Percentiles rank a stretch among this genome's conserved stretches.
Evolutionary conservation across 1,140 invertebrate species (phyloP).

Genomic region (Drosophila ironensis): DNA sequence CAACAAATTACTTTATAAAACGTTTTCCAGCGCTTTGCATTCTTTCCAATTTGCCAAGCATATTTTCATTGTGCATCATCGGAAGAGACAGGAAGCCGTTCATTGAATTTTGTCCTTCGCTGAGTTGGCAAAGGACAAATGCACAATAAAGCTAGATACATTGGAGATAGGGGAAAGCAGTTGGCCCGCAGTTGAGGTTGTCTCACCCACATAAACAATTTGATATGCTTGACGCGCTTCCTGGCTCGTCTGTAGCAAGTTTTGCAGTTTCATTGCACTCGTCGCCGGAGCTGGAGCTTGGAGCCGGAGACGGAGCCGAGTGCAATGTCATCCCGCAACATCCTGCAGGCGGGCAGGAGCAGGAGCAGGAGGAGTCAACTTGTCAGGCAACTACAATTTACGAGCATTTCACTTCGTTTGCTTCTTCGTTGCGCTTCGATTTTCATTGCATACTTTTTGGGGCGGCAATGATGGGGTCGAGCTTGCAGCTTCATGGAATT

Average conservation of each 20-base stretch:
- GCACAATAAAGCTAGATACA: conserved; percentile 63
- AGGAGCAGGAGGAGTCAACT: conserved; percentile 42
- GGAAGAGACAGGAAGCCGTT: conserved; percentile 29
- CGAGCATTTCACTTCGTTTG: conserved; percentile 19
- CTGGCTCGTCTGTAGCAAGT: conserved; percentile 41
- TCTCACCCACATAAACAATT: conserved; percentile 27
- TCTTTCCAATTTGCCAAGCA: neutral
- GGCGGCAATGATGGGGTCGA: conserved; percentile 17
- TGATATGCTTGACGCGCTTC: conserved; percentile 49
- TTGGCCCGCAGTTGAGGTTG: neutral
- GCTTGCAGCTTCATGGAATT: neutral
- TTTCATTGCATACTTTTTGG: conserved; percentile 53
- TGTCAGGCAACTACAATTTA: conserved; percentile 54
- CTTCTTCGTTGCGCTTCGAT: conserved; percentile 12
- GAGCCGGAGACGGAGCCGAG: conserved; percentile 16
- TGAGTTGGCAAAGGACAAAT: conserved; percentile 71
- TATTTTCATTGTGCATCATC: conserved; percentile 9
- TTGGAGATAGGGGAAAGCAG: conserved; percentile 3
- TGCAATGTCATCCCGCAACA: conserved; percentile 43
- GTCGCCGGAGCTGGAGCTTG: too few relatives aligned
- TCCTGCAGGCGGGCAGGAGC: conserved; percentile 1
- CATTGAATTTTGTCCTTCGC: conserved; percentile 76
- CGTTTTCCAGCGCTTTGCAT: too few relatives aligned
- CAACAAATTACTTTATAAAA: too few relatives aligned
- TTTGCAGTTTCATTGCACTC: conserved; percentile 63